Evolutionary conservation across 2,113 vertebrate genomes (phyloP), one percentile per base, ranked within the genome.

Genomic region (Tupaia chinensis): DNA sequence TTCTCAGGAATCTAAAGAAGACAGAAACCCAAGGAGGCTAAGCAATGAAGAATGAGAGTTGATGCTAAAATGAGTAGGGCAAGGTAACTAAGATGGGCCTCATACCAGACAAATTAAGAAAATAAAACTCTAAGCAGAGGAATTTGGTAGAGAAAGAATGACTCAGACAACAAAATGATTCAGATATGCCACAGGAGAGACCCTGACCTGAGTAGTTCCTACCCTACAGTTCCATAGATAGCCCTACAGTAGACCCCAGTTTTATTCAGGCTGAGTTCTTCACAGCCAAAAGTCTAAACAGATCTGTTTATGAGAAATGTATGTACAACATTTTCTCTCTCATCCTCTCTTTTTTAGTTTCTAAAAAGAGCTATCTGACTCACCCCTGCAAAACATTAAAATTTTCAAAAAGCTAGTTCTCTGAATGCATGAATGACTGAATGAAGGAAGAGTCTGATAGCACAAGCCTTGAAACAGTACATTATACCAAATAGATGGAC

Each of bases 211-310:
- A 44, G 44, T 32, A 54, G 3, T 72, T 69, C 29, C 20, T 23
- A 44, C 1, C 68, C 65, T 84, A 60, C 27, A 56, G 27, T 70
- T 53, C 13, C 34, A 89, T n/a, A 70, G 3, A 32, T 17, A 54
- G 12, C 32, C 53, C 34, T 66, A 83, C 7, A 69, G 58, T 3
- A 72, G n/a, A 53, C 23, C 9, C 34, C 22, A 61, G 22, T 69
- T 81, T 80, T 73, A 88, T 78, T 94, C 63, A 88, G 32, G 70
- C 34, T 89, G 65, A 91, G 56, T 76, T 89, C 70, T 96, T 63
- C 61, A 7, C 66, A 95, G 60, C n/a, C 74, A 72, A 92, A 87
- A 87, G 63, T 77, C 85, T 88, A 84, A 87, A 25, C 34, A 81
- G 23, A 77, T 95, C 32, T 61, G 54, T 78, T 66, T 53, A 76